Base-by-base conservation (phyloP, 2,888 invertebrate species). In the Amblyjoppa proteus region DNA sequence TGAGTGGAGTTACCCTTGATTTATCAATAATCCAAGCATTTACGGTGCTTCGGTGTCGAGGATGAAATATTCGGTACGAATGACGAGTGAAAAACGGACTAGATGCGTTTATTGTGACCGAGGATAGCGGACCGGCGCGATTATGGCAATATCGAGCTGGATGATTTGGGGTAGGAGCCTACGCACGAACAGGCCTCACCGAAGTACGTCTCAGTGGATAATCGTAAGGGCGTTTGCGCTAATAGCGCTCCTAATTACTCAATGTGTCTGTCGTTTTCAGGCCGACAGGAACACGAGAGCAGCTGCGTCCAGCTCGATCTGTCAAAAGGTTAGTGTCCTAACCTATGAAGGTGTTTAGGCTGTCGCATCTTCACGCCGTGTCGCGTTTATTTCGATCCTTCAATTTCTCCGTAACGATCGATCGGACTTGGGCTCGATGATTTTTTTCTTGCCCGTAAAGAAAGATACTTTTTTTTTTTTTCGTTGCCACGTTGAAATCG, bases 271-370 rank as follows among this genome's bases (percentile, higher is more conserved):
- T 87, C 73, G 81, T 83, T 91, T 90, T 75, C 90, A 94, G 94
- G 91, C 89, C 93, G 93, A 80, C 92, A 92, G 69, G 93, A 94
- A 91, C 95, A 94, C 91, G 96, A 96, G 94, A 97, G 97, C 94
- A 95, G 95, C 93, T 96, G 92, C 89, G 94, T 95, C 84, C 94
- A 95, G 90, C 93, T 95, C 87, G 95, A 95, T 92, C 93, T 95
- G 90, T 94, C 94, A 91, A 94, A 94, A 94, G 95, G 95, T 95
- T 93, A 91, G 92, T 90, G 89, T 88, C 91, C 89, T 92, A 92
- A 92, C 92, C 92, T 93, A 80, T 70, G 68, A 75, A 58, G 20
- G 20, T 20, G 16, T 58, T 61, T 73, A 49, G 45, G 45, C 73
- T 11, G 75, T 78, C 51, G 64, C 77, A 49, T 70, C 75, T 41